These are phyloP conservation scores for Andrena haemorrhoa DNA, from an alignment of 2,888 invertebrate genomes.

Conservation along the genomic window DNA sequence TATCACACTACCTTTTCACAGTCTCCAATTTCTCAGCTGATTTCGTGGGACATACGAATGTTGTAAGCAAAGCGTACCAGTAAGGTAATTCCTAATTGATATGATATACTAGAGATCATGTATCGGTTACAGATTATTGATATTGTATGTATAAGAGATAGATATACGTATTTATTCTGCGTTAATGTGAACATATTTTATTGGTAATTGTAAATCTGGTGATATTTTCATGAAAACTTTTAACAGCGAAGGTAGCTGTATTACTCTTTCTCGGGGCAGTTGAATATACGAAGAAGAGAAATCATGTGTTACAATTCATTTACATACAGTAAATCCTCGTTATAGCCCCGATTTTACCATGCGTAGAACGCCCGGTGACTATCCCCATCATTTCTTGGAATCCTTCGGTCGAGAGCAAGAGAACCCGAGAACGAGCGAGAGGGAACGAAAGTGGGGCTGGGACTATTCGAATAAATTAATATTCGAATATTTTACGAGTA, in stretches of 20 bases:
- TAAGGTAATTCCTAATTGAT: not conserved
- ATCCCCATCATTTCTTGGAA: no score
- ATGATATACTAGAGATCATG: not conserved
- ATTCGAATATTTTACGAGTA: no score
- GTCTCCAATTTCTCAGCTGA: not conserved
- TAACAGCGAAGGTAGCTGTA: not conserved
- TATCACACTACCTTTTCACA: not conserved
- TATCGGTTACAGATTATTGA: not conserved
- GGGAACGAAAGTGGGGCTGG: no score
- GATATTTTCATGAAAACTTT: not conserved
- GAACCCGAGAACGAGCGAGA: no score
- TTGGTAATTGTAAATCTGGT: not conserved
- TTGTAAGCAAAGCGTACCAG: not conserved
- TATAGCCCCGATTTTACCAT: no score
- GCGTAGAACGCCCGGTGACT: no score
- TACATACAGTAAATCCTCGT: no score
- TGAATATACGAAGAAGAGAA: constrained; percentile 5
- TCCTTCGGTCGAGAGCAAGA: no score
- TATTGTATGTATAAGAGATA: not conserved
- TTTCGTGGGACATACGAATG: not conserved
- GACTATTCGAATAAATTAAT: no score
- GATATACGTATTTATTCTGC: constrained; percentile 6
- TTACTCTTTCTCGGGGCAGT: constrained; percentile 24
- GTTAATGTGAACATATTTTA: constrained; percentile 14
- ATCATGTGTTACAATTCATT: constrained; percentile 23